These are phyloP conservation scores for Hermaeophaga mercurialis DNA, from an alignment of 2,888 invertebrate genomes.

Conservation along the genomic window DNA sequence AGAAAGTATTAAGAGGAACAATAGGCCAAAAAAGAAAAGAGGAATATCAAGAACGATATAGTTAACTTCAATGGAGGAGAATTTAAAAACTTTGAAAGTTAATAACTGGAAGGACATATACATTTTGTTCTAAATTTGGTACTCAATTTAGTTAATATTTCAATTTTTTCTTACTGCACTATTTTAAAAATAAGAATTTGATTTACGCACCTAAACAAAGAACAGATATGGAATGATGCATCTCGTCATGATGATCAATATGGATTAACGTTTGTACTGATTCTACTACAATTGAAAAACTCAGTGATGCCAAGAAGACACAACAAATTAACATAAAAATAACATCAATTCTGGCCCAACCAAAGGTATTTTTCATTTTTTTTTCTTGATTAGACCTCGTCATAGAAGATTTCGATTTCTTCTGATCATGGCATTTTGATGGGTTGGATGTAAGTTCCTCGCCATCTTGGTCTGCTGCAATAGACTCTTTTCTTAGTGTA, in stretches of 20 bases:
- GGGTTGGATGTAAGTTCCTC: constrained; percentile 33
- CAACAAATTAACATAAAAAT: constrained; percentile 80
- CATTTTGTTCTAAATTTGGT: too few species aligned
- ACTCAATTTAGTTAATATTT: too few species aligned
- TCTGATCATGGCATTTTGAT: constrained; percentile 36
- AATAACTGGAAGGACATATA: too few species aligned
- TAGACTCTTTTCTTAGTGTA: constrained; percentile 29
- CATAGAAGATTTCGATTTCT: constrained; percentile 33
- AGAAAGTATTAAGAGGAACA: too few species aligned
- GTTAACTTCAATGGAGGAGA: too few species aligned
- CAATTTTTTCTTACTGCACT: too few species aligned
- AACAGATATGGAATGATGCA: constrained; percentile 76
- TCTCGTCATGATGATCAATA: constrained; percentile 71
- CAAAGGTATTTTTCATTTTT: constrained; percentile 83
- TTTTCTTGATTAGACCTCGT: constrained; percentile 60
- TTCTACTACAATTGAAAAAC: constrained; percentile 81
- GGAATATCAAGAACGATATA: too few species aligned
- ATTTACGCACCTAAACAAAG: constrained; percentile 64
- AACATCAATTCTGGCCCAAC: constrained; percentile 91
- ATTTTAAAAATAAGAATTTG: too few species aligned
- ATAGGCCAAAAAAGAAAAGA: too few species aligned
- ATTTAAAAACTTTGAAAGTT: too few species aligned
- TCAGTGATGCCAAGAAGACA: constrained; percentile 81
- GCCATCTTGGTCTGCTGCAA: constrained; percentile 29
- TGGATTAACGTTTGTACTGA: constrained; percentile 81